Evolutionary conservation across 2,888 invertebrate species (phyloP).

Genomic region (Amiota mariae): DNA sequence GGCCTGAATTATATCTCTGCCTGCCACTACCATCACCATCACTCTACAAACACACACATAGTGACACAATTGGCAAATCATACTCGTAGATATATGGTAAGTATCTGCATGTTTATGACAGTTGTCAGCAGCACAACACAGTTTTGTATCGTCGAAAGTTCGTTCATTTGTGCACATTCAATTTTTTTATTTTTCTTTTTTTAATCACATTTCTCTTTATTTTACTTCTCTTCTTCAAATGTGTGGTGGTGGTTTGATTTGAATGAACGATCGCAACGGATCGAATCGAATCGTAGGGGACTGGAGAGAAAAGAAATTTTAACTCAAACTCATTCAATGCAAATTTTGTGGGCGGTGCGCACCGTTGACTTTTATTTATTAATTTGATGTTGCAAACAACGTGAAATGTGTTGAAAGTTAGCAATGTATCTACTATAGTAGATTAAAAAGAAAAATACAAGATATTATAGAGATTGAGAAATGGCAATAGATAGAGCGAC

Average conservation of each 20-base stretch:
- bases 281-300: slow-evolving; percentile 3
- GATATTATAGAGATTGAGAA: too few species aligned
- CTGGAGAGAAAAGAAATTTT: not conserved
- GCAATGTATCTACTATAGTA: too few species aligned
- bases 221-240: not conserved
- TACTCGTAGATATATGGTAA: not conserved
- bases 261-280: slow-evolving; percentile 17
- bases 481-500: too few species aligned
- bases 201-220: not conserved
- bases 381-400: too few species aligned
- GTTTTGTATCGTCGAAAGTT: not conserved
- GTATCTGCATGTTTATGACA: slow-evolving; percentile 25
- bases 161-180: not conserved
- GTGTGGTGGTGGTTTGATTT: slow-evolving; percentile 26
- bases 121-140: slow-evolving; percentile 13
- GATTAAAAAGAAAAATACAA: too few species aligned
- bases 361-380: too few species aligned
- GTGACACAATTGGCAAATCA: too few species aligned
- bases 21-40: too few species aligned
- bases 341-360: slow-evolving; percentile 12
- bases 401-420: too few species aligned
- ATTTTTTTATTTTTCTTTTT: not conserved
- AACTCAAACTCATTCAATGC: slow-evolving; percentile 10
- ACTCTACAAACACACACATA: too few species aligned
- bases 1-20: too few species aligned